Evolutionary conservation across 2,797 vertebrate genomes (phyloP).

Genomic region (Melanotaenia pygmaea): DNA sequence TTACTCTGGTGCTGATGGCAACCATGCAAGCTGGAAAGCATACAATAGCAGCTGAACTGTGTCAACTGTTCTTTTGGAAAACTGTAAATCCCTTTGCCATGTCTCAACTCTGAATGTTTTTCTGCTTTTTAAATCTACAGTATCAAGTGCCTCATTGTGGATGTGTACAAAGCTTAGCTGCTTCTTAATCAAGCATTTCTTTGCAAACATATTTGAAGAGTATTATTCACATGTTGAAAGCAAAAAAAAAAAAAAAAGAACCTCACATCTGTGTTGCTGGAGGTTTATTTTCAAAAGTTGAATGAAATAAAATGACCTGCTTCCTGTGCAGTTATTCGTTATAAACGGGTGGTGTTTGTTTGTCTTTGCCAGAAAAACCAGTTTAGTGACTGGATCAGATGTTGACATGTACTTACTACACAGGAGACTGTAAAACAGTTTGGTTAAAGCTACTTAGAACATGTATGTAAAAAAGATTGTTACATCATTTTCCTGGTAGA

Average conservation of each 20-base stretch:
- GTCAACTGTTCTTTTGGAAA: slow-evolving; percentile 64
- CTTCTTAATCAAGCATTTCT: slow-evolving; percentile 59
- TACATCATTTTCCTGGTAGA: neutral
- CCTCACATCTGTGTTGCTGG: slow-evolving; percentile 62
- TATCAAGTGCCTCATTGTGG: slow-evolving; percentile 74
- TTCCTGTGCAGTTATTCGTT: slow-evolving; percentile 64
- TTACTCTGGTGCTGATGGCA: slow-evolving; percentile 67
- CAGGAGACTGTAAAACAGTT: neutral
- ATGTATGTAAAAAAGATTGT: neutral
- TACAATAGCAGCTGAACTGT: slow-evolving; percentile 63
- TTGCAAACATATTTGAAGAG: slow-evolving; percentile 60
- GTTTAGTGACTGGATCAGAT: slow-evolving; percentile 2
- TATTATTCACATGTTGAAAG: slow-evolving; percentile 58
- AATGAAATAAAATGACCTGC: slow-evolving; percentile 83
- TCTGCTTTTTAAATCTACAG: slow-evolving; percentile 67
- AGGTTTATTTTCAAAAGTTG: slow-evolving; percentile 76
- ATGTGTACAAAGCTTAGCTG: slow-evolving; percentile 60
- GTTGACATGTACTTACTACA: neutral
- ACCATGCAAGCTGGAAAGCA: slow-evolving; percentile 70
- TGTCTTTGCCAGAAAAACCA: slow-evolving; percentile 6
- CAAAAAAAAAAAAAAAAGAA: slow-evolving; percentile 42
- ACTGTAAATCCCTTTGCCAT: slow-evolving; percentile 49
- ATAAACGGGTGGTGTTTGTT: slow-evolving; percentile 42
- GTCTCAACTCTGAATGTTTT: slow-evolving; percentile 61
- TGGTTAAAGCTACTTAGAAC: neutral